Percentiles rank a stretch among this genome's conserved stretches.
These are phyloP conservation scores for Xestoiulus laeticollis DNA, from an alignment of 2,888 invertebrate genomes.

Conservation along the genomic window DNA sequence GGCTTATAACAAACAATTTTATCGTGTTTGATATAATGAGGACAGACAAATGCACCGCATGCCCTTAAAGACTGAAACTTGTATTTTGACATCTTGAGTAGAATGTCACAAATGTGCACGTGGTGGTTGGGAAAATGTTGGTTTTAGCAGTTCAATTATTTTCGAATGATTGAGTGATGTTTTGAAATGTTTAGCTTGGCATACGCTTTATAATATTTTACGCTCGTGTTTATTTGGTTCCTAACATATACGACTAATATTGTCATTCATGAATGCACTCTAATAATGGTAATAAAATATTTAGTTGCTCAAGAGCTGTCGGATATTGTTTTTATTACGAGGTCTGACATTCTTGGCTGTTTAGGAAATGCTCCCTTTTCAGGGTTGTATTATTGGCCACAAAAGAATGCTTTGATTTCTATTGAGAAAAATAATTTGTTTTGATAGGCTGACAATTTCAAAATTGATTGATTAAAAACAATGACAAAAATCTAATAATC, in stretches of 20 bases:
- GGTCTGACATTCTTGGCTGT: not conserved
- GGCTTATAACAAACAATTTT: not conserved
- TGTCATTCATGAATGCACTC: not conserved
- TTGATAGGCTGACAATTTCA: too few relatives aligned
- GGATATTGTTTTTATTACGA: not conserved
- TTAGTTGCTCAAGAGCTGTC: conserved; percentile 39
- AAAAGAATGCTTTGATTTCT: not conserved
- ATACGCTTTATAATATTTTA: not conserved
- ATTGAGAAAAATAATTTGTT: not conserved
- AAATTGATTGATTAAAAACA: too few relatives aligned
- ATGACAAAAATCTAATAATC: too few relatives aligned
- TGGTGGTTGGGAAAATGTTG: not conserved
- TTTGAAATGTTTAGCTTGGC: not conserved
- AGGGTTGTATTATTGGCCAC: not conserved
- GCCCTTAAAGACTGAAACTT: not conserved
- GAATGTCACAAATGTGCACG: not conserved
- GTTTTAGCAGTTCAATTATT: conserved; percentile 39
- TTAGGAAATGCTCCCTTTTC: not conserved
- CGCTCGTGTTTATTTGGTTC: not conserved
- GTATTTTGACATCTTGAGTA: not conserved
- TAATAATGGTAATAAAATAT: conserved; percentile 38
- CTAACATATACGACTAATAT: not conserved
- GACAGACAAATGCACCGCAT: not conserved
- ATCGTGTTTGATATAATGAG: not conserved
- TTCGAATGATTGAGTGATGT: conserved; percentile 32